A percentile compares a stretch with the other conserved stretches of the same genome.
phyloP scores from a whole-genome alignment of 1,140 invertebrate genomes.

The Marisa cornuarietis region DNA sequence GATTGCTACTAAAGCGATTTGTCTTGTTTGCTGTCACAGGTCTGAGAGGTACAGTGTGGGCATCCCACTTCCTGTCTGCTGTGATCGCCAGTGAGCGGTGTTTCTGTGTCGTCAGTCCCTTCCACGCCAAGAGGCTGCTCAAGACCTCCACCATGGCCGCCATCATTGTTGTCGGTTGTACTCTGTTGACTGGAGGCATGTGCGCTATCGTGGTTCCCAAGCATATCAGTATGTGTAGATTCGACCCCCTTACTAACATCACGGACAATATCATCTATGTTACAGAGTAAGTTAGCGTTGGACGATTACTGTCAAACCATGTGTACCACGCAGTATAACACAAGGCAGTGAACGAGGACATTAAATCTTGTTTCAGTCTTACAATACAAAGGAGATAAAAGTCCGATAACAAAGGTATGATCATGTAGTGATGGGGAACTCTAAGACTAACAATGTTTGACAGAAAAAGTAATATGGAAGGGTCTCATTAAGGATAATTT shows the following conservation, averaged over 20 bases:
- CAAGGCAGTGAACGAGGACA: too few species aligned
- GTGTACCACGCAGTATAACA: too few species aligned
- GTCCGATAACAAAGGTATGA: too few species aligned
- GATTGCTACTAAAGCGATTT: too few species aligned
- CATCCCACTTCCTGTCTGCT: not conserved
- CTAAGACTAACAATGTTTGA: too few species aligned
- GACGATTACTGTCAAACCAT: too few species aligned
- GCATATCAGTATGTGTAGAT: not conserved
- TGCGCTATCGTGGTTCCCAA: not conserved
- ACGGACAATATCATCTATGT: not conserved
- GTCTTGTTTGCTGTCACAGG: not conserved
- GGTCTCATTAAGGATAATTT: too few species aligned
- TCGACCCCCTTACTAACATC: not conserved
- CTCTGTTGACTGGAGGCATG: not conserved
- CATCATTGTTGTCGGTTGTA: not conserved
- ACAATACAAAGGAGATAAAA: too few species aligned
- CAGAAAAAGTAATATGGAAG: too few species aligned
- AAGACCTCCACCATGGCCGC: slow-evolving; percentile 2
- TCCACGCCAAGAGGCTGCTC: slow-evolving; percentile 8
- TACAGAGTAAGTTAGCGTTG: not conserved
- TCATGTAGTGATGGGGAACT: too few species aligned
- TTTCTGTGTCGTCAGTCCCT: slow-evolving; percentile 11
- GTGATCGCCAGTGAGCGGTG: slow-evolving; percentile 11
- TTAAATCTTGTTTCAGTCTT: too few species aligned
- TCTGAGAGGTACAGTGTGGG: not conserved